Evolutionary conservation across 2,797 vertebrate genomes (phyloP).

Genomic region (Myripristis jacobus): DNA sequence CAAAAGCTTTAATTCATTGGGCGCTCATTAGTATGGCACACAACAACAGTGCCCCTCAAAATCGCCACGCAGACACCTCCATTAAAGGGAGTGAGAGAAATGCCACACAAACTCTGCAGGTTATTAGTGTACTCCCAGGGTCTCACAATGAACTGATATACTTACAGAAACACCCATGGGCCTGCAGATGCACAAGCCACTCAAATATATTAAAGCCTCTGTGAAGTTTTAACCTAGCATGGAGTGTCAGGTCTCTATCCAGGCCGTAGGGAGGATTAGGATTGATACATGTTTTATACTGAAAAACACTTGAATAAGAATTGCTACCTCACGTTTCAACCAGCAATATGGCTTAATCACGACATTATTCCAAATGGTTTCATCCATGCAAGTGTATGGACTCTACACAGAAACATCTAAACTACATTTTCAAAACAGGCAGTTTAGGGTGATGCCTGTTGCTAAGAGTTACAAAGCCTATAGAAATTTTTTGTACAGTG

Average conservation of each 20-base stretch:
- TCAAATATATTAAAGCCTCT: too few species aligned
- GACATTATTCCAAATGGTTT: too few species aligned
- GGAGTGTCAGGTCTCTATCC: neutral
- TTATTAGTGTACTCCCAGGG: constrained; percentile 14
- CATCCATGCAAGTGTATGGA: too few species aligned
- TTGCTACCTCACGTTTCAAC: too few species aligned
- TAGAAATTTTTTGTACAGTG: too few species aligned
- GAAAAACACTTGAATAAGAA: neutral
- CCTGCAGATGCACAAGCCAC: neutral
- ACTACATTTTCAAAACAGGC: too few species aligned
- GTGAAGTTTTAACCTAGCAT: neutral
- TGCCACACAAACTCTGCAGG: constrained; percentile 55
- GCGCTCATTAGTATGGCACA: constrained; percentile 7
- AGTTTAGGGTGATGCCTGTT: too few species aligned
- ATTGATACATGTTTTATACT: neutral
- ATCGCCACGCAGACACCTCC: constrained; percentile 37
- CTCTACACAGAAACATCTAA: neutral
- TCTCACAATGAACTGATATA: constrained; percentile 30
- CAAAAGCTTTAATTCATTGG: constrained; percentile 33
- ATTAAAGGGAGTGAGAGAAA: constrained; percentile 59
- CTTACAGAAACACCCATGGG: constrained; percentile 15
- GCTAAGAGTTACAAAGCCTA: too few species aligned
- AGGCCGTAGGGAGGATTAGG: neutral
- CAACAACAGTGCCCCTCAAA: constrained; percentile 15
- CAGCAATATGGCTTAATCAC: too few species aligned